These are phyloP conservation scores for Brachymystax lenok DNA, from an alignment of 2,797 vertebrate species.

Conservation along the genomic window DNA sequence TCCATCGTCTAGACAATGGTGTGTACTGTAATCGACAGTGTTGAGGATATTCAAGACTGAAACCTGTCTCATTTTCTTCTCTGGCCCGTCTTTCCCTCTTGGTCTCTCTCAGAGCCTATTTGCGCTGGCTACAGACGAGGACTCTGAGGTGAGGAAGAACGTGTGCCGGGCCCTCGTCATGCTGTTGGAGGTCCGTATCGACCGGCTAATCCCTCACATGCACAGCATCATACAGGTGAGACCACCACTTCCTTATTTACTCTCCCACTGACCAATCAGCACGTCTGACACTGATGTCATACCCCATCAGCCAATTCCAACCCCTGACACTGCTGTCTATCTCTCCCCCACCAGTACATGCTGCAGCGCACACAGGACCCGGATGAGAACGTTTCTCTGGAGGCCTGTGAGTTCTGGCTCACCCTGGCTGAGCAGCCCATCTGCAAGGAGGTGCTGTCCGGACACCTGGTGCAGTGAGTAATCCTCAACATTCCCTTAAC, in stretches of 20 bases:
- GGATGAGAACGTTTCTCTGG: constrained; percentile 91
- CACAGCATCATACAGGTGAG: constrained; percentile 93
- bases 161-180: constrained; percentile 93
- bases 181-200: constrained; percentile 92
- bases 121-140: constrained; percentile 91
- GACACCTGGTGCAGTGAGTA: constrained; percentile 92
- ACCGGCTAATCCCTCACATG: constrained; percentile 94
- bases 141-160: constrained; percentile 92
- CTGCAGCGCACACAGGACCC: constrained; percentile 93
- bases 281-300: neutral
- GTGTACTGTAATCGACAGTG: no score
- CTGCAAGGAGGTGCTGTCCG: constrained; percentile 92
- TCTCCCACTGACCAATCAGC: neutral
- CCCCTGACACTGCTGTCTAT: neutral
- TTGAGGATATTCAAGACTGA: no score
- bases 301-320: neutral
- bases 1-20: constrained; percentile 26
- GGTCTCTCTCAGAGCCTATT: constrained; percentile 83
- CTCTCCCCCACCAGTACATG: constrained; percentile 83
- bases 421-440: constrained; percentile 94
- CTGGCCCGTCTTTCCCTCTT: neutral
- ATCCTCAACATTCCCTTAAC: neutral
- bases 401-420: constrained; percentile 97
- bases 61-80: neutral
- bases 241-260: neutral